These are phyloP conservation scores for Psittacula derbiana DNA, from an alignment of 2,797 vertebrate genomes.

Conservation along the genomic window DNA sequence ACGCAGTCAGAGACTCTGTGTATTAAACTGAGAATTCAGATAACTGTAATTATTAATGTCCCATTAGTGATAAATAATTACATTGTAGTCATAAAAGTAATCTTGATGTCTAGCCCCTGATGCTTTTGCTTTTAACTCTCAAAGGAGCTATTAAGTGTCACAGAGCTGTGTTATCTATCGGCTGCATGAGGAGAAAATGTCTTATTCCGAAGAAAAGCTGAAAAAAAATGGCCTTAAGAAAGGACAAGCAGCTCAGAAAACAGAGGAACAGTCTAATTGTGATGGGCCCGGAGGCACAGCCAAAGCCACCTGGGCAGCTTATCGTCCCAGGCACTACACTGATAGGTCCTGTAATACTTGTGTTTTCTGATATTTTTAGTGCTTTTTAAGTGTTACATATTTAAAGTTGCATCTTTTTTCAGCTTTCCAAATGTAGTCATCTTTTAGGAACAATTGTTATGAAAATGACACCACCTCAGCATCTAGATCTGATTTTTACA, in stretches of 20 bases:
- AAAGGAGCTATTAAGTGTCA: neutral
- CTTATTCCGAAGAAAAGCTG: neutral
- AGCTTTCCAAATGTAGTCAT: neutral
- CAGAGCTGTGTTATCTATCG: neutral
- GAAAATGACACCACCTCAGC: neutral
- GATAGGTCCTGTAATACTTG: neutral
- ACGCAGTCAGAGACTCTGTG: neutral
- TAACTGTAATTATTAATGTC: neutral
- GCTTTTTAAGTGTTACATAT: neutral
- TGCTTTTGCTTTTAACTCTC: neutral
- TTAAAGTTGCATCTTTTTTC: neutral
- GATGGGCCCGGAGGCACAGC: neutral
- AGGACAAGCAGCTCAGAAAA: neutral
- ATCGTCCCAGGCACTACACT: neutral
- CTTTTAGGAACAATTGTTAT: neutral
- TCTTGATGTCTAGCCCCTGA: neutral
- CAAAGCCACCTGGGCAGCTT: neutral
- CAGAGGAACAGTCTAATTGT: neutral
- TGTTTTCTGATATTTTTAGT: neutral
- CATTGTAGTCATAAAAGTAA: neutral
- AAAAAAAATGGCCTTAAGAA: neutral
- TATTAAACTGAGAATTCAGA: neutral
- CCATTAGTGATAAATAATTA: conserved; percentile 15
- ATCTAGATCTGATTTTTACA: neutral
- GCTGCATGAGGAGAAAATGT: neutral